Conservation (phyloP, 2,113 vertebrate genomes). For the Laticauda laticaudata region DNA sequence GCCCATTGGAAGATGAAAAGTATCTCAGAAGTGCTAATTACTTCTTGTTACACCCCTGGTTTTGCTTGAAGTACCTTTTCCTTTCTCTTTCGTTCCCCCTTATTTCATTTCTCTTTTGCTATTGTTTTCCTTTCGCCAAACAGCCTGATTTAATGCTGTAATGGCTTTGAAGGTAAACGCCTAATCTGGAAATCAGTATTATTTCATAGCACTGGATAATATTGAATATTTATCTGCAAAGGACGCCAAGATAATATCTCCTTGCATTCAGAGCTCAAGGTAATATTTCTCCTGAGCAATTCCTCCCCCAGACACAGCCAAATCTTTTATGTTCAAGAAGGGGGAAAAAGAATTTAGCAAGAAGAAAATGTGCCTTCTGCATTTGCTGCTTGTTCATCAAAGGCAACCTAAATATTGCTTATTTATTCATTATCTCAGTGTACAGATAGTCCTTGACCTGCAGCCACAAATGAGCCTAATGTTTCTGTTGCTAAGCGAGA, state of each 20-base stretch:
- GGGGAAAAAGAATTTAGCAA: background rate
- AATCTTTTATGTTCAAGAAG: background rate
- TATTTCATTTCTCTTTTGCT: background rate
- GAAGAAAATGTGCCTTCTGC: background rate
- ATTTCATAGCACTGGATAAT: constrained; percentile 25
- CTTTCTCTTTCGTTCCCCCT: constrained; percentile 43
- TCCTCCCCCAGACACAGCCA: background rate
- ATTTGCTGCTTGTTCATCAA: background rate
- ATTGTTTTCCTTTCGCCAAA: constrained; percentile 15
- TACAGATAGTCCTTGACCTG: background rate
- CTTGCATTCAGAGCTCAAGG: background rate
- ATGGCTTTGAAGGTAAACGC: constrained; percentile 9
- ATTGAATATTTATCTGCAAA: constrained; percentile 31
- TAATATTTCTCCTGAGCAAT: background rate
- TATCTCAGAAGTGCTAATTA: constrained; percentile 54
- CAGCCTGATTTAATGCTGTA: constrained; percentile 44
- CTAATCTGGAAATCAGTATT: constrained; percentile 30
- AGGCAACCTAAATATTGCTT: background rate
- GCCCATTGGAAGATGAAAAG: constrained; percentile 56
- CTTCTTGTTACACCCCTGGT: constrained; percentile 58
- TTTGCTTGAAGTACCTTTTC: constrained; percentile 56
- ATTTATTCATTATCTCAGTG: background rate
- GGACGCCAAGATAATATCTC: constrained; percentile 37
- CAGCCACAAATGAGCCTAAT: no score
- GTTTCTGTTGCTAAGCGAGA: no score